phyloP scores from a whole-genome alignment of 2,113 vertebrate genomes.

The Saccopteryx leptura region DNA sequence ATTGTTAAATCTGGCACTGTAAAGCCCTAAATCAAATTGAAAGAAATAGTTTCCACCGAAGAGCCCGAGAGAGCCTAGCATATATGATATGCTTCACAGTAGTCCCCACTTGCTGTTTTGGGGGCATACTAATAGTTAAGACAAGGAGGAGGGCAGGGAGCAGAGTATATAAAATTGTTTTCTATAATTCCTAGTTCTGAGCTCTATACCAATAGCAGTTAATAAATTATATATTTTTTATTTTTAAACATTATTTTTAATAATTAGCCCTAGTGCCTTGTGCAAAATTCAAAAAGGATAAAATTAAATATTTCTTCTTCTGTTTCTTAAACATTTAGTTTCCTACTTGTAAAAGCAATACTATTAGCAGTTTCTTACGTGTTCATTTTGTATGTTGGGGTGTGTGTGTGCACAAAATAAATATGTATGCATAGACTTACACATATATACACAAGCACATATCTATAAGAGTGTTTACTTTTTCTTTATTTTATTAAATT shows the following conservation, averaged over 20 bases:
- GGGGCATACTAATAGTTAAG: not conserved
- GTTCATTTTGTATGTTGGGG: not conserved
- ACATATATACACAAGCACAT: not conserved
- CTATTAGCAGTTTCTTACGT: not conserved
- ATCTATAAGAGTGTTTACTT: not conserved
- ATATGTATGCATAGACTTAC: accelerated
- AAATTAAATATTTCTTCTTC: not conserved
- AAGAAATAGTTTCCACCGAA: not conserved
- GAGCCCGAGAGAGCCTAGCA: not conserved
- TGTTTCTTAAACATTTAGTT: not conserved
- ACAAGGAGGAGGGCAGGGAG: not conserved
- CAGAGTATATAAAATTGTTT: not conserved
- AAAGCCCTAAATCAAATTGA: not conserved
- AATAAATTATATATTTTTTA: not conserved
- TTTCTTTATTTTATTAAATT: constrained; percentile 5
- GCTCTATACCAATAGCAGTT: not conserved
- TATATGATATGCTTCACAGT: not conserved
- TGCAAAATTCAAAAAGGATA: not conserved
- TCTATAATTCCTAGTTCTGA: not conserved
- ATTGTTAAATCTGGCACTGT: not conserved
- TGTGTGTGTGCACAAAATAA: not conserved
- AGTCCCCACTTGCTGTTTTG: not conserved
- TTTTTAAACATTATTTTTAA: constrained; percentile 43
- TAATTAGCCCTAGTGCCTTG: not conserved
- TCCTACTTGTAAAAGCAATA: not conserved